A percentile compares a stretch with the other conserved stretches of the same genome.
Conservation (phyloP, 2,888 invertebrate genomes). For the Artemia sinica region DNA sequence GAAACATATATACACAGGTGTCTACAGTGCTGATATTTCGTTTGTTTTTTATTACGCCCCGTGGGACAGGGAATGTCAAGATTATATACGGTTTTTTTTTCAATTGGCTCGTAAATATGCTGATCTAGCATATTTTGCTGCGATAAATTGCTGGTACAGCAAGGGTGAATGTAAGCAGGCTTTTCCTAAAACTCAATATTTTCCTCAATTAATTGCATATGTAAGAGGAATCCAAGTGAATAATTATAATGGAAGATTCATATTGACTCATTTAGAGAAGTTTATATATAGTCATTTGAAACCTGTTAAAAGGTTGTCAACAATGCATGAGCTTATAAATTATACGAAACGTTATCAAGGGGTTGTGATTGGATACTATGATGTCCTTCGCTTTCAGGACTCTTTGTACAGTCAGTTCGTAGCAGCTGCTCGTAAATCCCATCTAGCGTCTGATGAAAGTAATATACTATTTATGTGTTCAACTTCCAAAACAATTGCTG, state of each 20-base stretch:
- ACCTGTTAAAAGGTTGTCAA: not conserved
- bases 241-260: not conserved
- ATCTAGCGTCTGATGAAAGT: not conserved
- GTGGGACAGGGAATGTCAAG: slow-evolving; percentile 7
- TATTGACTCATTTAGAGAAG: not conserved
- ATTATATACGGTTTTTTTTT: not conserved
- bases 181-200: not conserved
- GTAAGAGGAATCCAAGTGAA: not conserved
- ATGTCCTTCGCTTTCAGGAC: not conserved
- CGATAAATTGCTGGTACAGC: not conserved
- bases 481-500: not conserved
- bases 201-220: slow-evolving; percentile 6
- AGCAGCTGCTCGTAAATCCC: not conserved
- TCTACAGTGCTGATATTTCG: not conserved
- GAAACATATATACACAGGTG: not conserved
- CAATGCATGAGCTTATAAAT: not conserved
- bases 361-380: not conserved
- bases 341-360: not conserved
- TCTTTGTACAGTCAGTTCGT: not conserved
- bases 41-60: slow-evolving; percentile 2
- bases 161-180: slow-evolving; percentile 5
- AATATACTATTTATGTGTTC: not conserved
- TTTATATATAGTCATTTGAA: not conserved
- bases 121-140: not conserved
- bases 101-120: not conserved